These are phyloP conservation scores for Hesperia comma DNA, from an alignment of 2,888 invertebrate genomes.

Conservation along the genomic window DNA sequence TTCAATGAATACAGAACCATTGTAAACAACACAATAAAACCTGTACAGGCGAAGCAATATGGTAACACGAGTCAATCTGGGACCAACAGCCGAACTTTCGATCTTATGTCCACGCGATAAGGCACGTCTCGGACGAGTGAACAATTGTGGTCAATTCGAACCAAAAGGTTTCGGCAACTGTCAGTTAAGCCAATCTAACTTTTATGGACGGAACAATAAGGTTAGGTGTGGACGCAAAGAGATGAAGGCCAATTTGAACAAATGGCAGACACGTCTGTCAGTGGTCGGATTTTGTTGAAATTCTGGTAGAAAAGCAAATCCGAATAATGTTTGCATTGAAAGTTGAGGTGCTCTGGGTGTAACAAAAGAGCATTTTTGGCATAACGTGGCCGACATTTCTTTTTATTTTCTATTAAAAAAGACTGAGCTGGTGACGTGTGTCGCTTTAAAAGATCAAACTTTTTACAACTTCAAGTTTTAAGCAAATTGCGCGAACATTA, in stretches of 20 bases:
- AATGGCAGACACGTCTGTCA: conserved; percentile 32
- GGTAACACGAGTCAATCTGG: conserved; percentile 26
- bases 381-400: not conserved
- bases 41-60: conserved; percentile 13
- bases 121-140: not conserved
- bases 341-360: conserved; percentile 23
- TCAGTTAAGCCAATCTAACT: not conserved
- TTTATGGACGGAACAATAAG: not conserved
- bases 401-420: not conserved
- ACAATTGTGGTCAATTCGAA: conserved; percentile 21
- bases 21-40: conserved; percentile 32
- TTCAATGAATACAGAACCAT: conserved; percentile 31
- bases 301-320: conserved; percentile 25
- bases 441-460: no score
- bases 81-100: not conserved
- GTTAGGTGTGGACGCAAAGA: not conserved
- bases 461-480: no score
- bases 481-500: no score
- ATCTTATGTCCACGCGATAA: conserved; percentile 4
- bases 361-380: conserved; percentile 33
- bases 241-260: conserved; percentile 23
- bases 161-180: conserved; percentile 10
- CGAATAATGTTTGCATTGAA: conserved; percentile 35
- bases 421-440: no score
- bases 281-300: conserved; percentile 10